phyloP scores from a whole-genome alignment of 2,113 vertebrate species.

The Muntiacus muntjak region DNA sequence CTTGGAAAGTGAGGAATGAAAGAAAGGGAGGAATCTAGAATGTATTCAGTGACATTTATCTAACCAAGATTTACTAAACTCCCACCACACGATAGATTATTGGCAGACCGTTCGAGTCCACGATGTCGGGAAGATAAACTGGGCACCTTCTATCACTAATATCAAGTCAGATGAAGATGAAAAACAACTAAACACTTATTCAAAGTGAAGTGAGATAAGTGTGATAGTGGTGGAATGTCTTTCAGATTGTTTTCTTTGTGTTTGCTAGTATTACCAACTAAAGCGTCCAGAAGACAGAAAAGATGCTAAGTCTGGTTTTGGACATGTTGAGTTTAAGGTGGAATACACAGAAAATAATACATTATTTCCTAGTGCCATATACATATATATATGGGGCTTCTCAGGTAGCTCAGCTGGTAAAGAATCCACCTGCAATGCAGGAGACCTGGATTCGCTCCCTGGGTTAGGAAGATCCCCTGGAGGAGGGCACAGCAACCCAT shows the following conservation, averaged over 20 bases:
- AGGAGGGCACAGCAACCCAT: background rate
- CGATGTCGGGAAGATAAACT: background rate
- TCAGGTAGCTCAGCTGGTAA: background rate
- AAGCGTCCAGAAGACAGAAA: background rate
- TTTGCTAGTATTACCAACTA: background rate
- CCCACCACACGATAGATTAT: fast-evolving
- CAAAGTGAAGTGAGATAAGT: background rate
- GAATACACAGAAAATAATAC: background rate
- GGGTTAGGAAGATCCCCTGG: background rate
- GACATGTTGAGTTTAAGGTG: background rate
- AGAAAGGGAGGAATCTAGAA: background rate
- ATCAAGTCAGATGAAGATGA: background rate
- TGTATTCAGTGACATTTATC: background rate
- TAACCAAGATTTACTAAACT: background rate
- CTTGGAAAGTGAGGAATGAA: background rate
- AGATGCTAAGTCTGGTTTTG: background rate
- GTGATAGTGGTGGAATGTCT: fast-evolving
- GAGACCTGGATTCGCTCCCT: background rate
- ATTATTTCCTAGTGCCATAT: background rate
- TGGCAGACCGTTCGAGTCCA: background rate
- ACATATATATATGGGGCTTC: background rate
- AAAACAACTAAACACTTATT: background rate
- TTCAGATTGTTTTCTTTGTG: background rate
- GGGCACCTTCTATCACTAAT: background rate
- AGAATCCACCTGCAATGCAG: background rate